phyloP scores from a whole-genome alignment of 2,888 invertebrate genomes.

The Drosophila phalerata region DNA sequence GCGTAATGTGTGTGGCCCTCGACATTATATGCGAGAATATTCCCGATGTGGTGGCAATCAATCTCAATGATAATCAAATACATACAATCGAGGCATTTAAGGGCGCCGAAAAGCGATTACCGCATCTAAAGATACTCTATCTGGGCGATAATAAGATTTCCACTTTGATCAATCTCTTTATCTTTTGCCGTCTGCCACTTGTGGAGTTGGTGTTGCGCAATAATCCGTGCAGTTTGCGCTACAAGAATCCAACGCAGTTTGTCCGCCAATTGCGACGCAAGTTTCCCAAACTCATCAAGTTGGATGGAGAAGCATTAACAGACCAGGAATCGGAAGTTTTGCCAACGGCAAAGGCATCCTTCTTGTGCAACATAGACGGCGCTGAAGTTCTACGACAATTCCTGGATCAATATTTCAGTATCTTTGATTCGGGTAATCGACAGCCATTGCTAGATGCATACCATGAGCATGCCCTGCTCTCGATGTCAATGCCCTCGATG shows the following conservation, averaged over 20 bases:
- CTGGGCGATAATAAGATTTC: constrained; percentile 92
- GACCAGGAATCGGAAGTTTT: constrained; percentile 89
- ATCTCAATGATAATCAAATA: constrained; percentile 93
- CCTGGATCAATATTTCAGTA: constrained; percentile 93
- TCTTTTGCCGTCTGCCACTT: constrained; percentile 89
- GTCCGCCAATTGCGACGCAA: constrained; percentile 95
- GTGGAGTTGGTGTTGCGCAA: constrained; percentile 90
- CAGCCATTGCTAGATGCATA: constrained; percentile 94
- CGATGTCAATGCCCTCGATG: constrained; percentile 88
- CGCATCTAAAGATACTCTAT: constrained; percentile 91
- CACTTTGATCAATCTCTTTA: constrained; percentile 86
- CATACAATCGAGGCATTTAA: constrained; percentile 89
- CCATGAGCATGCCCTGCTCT: constrained; percentile 93
- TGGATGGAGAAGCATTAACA: constrained; percentile 94
- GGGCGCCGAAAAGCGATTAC: constrained; percentile 88
- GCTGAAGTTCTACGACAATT: constrained; percentile 89
- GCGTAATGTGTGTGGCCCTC: constrained; percentile 90
- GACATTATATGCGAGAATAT: constrained; percentile 94
- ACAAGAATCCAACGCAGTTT: constrained; percentile 46
- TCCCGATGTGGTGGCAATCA: constrained; percentile 92
- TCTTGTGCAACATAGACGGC: constrained; percentile 79
- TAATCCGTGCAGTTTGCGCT: constrained; percentile 73
- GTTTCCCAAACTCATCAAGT: constrained; percentile 93
- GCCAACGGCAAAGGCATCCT: constrained; percentile 90
- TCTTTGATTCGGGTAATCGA: constrained; percentile 93